Percentiles rank a stretch among this genome's conserved stretches.
Evolutionary conservation across 2,797 vertebrate genomes (phyloP).

Genomic region (Malurus splendens): DNA sequence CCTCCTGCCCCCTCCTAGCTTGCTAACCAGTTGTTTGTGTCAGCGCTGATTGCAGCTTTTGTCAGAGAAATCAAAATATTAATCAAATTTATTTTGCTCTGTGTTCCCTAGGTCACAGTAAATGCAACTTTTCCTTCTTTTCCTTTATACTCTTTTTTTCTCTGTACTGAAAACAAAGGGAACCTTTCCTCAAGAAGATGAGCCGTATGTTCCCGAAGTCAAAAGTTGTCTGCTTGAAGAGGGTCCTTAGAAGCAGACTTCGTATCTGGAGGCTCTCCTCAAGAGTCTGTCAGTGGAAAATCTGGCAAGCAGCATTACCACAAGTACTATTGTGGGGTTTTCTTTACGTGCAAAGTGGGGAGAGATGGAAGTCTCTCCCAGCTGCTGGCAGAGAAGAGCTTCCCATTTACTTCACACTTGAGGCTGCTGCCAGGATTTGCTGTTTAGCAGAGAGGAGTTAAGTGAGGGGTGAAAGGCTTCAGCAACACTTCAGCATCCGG

Average conservation of each 20-base stretch:
- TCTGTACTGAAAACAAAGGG: background rate
- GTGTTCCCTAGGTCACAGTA: background rate
- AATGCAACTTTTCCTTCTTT: background rate
- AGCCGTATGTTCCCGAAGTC: background rate
- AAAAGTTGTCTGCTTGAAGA: background rate
- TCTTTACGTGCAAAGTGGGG: slow-evolving; percentile 2
- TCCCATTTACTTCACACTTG: background rate
- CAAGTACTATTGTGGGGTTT: slow-evolving; percentile 34
- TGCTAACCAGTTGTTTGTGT: slow-evolving; percentile 39
- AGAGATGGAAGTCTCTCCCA: slow-evolving; percentile 24
- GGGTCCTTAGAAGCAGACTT: slow-evolving; percentile 3
- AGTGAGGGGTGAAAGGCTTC: slow-evolving; percentile 37
- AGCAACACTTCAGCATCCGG: background rate
- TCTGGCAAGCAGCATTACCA: slow-evolving; percentile 15
- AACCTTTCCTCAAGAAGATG: background rate
- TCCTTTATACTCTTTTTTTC: background rate
- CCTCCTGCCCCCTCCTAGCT: background rate
- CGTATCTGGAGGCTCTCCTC: slow-evolving; percentile 7
- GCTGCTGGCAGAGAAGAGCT: slow-evolving; percentile 41
- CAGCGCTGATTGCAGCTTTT: background rate
- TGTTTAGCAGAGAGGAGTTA: slow-evolving; percentile 26
- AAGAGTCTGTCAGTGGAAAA: slow-evolving; percentile 19
- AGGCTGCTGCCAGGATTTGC: slow-evolving; percentile 33
- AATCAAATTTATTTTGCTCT: slow-evolving; percentile 8
- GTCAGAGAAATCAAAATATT: slow-evolving; percentile 46